A percentile compares a stretch with the other conserved stretches of the same genome.
Conservation (phyloP, 2,797 vertebrate genomes). For the Mus caroli region DNA sequence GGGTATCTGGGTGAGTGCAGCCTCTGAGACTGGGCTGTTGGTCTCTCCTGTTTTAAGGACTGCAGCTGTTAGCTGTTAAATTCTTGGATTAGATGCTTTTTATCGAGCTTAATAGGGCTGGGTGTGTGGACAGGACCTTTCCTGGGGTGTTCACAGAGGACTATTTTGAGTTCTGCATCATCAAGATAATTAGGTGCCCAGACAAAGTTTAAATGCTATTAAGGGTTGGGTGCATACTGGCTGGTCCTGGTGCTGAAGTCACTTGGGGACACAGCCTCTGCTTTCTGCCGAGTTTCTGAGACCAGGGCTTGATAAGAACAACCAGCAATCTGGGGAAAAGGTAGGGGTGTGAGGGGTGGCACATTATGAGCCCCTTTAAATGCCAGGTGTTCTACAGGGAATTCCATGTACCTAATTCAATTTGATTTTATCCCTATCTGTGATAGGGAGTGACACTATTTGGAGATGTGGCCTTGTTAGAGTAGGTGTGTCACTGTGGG, state of each 20-base stretch:
- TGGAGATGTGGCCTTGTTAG: background rate
- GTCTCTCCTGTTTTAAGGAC: constrained; percentile 77
- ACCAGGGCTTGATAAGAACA: background rate
- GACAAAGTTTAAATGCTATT: constrained; percentile 69
- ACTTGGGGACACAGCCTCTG: constrained; percentile 55
- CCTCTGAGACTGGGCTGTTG: constrained; percentile 57
- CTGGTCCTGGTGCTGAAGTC: constrained; percentile 53
- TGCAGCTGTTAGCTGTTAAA: constrained; percentile 82
- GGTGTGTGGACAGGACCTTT: constrained; percentile 80
- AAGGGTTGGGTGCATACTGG: constrained; percentile 62
- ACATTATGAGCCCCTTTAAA: background rate
- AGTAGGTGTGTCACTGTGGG: background rate
- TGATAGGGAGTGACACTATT: background rate
- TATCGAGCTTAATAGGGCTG: constrained; percentile 73
- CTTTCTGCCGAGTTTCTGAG: constrained; percentile 30
- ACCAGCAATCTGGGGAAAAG: background rate
- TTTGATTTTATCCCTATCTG: background rate
- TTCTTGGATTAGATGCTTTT: constrained; percentile 80
- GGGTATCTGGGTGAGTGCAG: constrained; percentile 57
- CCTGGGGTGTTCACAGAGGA: constrained; percentile 70
- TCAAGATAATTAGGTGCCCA: constrained; percentile 79
- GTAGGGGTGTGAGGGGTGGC: background rate
- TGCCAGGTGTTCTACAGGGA: background rate
- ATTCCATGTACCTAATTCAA: background rate
- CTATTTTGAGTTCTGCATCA: constrained; percentile 84